These are phyloP conservation scores for Chrysolina haemoptera DNA, from an alignment of 2,888 invertebrate genomes.

Conservation along the genomic window DNA sequence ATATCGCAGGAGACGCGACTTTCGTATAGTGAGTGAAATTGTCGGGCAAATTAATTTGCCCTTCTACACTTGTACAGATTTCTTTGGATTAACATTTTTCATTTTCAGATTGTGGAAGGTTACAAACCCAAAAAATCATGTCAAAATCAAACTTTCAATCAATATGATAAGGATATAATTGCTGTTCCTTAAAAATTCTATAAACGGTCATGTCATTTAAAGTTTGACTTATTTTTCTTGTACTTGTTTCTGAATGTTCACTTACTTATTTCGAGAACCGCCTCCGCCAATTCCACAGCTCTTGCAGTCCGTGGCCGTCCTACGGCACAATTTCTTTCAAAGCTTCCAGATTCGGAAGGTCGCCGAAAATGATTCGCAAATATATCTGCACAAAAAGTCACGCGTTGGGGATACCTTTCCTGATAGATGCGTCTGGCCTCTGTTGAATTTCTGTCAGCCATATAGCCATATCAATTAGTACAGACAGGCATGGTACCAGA, in stretches of 20 bases:
- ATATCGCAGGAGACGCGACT: too few species aligned
- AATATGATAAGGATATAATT: too few species aligned
- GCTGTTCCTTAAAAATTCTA: too few species aligned
- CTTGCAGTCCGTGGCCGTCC: constrained; percentile 13
- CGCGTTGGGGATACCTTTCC: not conserved
- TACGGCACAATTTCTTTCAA: constrained; percentile 23
- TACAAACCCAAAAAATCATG: too few species aligned
- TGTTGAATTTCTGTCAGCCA: not conserved
- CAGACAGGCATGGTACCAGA: not conserved
- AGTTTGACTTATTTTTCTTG: constrained; percentile 17
- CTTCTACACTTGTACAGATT: too few species aligned
- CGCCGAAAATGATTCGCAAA: constrained; percentile 14
- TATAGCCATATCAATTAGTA: not conserved
- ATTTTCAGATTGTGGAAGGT: too few species aligned
- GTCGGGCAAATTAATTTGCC: too few species aligned
- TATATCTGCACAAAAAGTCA: not conserved
- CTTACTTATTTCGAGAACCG: not conserved
- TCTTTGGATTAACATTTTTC: too few species aligned
- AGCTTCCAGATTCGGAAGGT: constrained; percentile 23
- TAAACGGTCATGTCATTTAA: constrained; percentile 20
- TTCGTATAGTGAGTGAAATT: too few species aligned
- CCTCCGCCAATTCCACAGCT: too few species aligned
- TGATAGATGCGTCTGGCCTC: not conserved
- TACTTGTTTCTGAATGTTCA: constrained; percentile 16
- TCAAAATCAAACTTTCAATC: too few species aligned